These are phyloP conservation scores for Eristalis intricaria DNA, from an alignment of 2,888 invertebrate species.

Conservation along the genomic window DNA sequence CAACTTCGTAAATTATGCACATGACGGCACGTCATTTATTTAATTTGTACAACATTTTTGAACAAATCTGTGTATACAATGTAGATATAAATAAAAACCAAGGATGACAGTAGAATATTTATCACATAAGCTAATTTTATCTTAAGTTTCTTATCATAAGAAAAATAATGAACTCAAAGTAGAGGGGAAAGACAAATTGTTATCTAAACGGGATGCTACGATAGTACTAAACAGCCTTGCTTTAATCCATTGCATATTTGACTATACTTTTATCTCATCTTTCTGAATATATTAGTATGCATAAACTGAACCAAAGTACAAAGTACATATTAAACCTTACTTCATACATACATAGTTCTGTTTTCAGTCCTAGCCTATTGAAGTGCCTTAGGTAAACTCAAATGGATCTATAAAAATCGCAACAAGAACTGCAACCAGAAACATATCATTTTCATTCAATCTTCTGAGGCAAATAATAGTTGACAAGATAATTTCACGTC, in stretches of 20 bases:
- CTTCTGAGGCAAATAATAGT: conserved; percentile 34
- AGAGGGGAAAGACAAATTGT: not conserved
- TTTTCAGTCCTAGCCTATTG: not conserved
- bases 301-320: conserved; percentile 25
- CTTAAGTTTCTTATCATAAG: not conserved
- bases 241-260: conserved; percentile 26
- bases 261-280: not conserved
- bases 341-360: not conserved
- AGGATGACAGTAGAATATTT: not conserved
- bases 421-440: conserved; percentile 39
- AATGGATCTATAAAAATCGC: not conserved
- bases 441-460: conserved; percentile 59
- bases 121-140: not conserved
- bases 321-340: not conserved
- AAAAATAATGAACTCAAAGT: not conserved
- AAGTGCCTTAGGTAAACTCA: conserved; percentile 1
- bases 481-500: conserved; percentile 50
- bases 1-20: no score
- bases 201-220: conserved; percentile 42
- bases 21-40: no score
- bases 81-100: no score
- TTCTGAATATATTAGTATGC: conserved; percentile 29
- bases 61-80: no score
- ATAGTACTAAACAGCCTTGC: not conserved
- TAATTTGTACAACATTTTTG: no score